Percentiles rank a stretch among this genome's conserved stretches.
Conservation (phyloP, 2,113 vertebrate species). For the Ranitomeya variabilis region DNA sequence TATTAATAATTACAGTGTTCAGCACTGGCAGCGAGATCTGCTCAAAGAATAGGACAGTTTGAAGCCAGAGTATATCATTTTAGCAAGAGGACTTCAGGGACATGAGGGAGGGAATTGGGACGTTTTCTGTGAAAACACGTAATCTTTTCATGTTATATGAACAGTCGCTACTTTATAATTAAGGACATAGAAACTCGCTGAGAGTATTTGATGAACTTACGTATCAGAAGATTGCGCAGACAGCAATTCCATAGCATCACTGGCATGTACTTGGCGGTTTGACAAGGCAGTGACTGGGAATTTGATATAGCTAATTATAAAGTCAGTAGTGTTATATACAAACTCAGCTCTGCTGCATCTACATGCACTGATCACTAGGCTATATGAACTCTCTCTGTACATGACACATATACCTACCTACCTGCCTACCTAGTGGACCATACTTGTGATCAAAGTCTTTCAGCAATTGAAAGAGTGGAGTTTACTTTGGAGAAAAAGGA, state of each 20-base stretch:
- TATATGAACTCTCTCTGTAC: too few relatives aligned
- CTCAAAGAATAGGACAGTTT: slow-evolving; percentile 8
- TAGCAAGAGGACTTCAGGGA: slow-evolving; percentile 13
- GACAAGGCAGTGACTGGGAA: not conserved
- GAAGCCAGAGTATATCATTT: not conserved
- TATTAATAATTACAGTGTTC: slow-evolving; percentile 28
- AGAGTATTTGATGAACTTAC: not conserved
- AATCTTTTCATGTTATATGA: not conserved
- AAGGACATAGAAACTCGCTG: not conserved
- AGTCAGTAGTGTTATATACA: not conserved
- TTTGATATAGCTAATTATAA: not conserved
- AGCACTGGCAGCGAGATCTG: not conserved
- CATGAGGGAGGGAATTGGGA: not conserved
- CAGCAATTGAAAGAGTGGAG: too few relatives aligned
- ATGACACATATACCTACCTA: too few relatives aligned
- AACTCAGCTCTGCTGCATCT: not conserved
- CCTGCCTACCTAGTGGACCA: too few relatives aligned
- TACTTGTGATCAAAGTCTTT: too few relatives aligned
- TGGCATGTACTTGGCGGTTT: not conserved
- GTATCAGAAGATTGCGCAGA: not conserved
- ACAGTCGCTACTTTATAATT: not conserved
- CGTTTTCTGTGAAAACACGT: not conserved
- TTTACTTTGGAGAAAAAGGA: not conserved
- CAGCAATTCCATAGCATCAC: not conserved
- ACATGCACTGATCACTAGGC: not conserved